phyloP scores from a whole-genome alignment of 2,113 vertebrate genomes.

The Rhizomys pruinosus region DNA sequence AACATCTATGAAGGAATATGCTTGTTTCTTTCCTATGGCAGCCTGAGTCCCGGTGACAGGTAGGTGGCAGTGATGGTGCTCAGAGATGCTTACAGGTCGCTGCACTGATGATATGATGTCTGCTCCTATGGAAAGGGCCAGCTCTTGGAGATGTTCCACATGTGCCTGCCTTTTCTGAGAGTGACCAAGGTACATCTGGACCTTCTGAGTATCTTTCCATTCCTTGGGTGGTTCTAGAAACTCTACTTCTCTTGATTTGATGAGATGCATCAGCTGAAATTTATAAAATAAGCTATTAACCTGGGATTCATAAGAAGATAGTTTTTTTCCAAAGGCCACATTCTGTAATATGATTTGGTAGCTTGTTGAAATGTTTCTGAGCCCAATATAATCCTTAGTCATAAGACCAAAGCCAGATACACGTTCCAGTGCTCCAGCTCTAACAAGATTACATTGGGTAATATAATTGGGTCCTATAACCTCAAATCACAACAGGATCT shows the following conservation, averaged over 20 bases:
- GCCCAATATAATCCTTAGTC: background rate
- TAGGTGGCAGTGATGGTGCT: background rate
- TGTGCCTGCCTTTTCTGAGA: slow-evolving; percentile 85
- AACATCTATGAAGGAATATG: background rate
- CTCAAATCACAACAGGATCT: background rate
- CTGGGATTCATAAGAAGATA: background rate
- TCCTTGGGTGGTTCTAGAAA: slow-evolving; percentile 74
- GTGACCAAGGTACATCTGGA: slow-evolving; percentile 80
- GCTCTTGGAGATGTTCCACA: slow-evolving; percentile 85
- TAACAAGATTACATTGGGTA: background rate
- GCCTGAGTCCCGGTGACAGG: background rate
- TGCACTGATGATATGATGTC: slow-evolving; percentile 90
- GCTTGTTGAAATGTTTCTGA: background rate
- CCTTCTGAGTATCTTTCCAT: slow-evolving; percentile 69
- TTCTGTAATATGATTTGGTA: slow-evolving; percentile 14
- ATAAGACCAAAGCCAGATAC: background rate
- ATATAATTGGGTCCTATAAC: too few relatives aligned
- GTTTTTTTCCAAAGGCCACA: background rate
- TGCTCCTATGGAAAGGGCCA: slow-evolving; percentile 86
- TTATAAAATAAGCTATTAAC: background rate
- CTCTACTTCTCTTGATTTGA: slow-evolving; percentile 86
- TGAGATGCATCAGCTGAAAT: slow-evolving; percentile 84
- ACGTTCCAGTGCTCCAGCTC: background rate
- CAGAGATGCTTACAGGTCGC: slow-evolving; percentile 84
- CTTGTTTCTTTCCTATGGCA: background rate